Base-by-base conservation (phyloP, 2,888 invertebrate species). In the Catocala nupta region DNA sequence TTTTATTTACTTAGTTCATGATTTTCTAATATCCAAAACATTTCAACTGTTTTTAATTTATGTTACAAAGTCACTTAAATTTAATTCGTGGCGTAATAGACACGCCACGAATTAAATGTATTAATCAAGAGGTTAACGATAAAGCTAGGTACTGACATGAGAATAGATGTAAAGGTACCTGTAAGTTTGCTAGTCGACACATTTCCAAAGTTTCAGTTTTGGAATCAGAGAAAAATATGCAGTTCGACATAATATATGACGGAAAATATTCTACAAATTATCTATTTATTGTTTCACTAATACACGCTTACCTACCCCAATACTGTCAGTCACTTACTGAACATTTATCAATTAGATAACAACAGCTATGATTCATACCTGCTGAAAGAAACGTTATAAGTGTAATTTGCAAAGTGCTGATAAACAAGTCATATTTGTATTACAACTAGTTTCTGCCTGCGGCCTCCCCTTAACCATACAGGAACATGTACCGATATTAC, bases 351-450 rank as follows among this genome's bases (percentile, higher is more conserved):
- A 51, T 61, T 66, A 59, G 72, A 73, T 71, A 76, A 66, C 65
- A 60, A 55, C 51, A 44, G 3, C 49, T 48, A 62, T 49, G 50
- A 47, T 61, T 50, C 55, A 68, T 68, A 62, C 65, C 63, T 25
- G 25, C 25, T 25, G 73, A 66, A 57, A 69, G 63, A 71, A 69
- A 74, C 77, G 80, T 79, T 3, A 73, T 79, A 73, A 68, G 74
- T 82, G 85, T 79, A 75, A 72, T 72, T 70, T 73, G 58, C 68
- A 68, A 77, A 82, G 81, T 80, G 78, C 74, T 81, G 87, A 86
- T 86, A 86, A 77, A 55, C n/a, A 56, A 61, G 25, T 25, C 25
- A 25, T 25, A 25, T 25, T 3, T 25, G 4, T 25, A 25, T 25
- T 25, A 25, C 25, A 25, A 25, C 25, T 25, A 25, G 25, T 25